phyloP scores from a whole-genome alignment of 2,888 invertebrate genomes.

The Drosophila multiciliata region DNA sequence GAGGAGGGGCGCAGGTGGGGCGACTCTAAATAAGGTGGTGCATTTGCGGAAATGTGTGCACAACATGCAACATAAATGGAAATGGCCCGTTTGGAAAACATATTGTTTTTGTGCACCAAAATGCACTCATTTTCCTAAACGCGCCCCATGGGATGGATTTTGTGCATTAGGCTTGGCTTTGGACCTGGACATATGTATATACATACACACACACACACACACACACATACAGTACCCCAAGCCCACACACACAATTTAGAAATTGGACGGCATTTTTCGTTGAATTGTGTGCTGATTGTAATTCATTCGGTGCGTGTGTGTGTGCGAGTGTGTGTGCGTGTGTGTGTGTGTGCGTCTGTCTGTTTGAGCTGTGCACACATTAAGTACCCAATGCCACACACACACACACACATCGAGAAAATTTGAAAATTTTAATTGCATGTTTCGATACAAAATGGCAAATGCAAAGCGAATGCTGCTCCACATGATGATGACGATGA shows the following conservation, averaged over 20 bases:
- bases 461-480: constrained; percentile 55
- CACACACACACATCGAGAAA: constrained; percentile 55
- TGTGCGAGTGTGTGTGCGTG: constrained; percentile 61
- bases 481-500: constrained; percentile 12
- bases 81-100: constrained; percentile 79
- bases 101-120: constrained; percentile 79
- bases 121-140: constrained; percentile 79
- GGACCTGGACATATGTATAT: constrained; percentile 2
- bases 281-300: constrained; percentile 82
- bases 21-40: constrained; percentile 29
- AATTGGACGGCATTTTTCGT: constrained; percentile 81
- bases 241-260: constrained; percentile 70
- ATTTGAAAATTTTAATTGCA: constrained; percentile 84
- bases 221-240: not conserved
- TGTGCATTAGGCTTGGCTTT: constrained; percentile 5
- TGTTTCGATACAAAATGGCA: constrained; percentile 82
- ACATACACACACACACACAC: not conserved
- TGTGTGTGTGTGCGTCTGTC: constrained; percentile 63
- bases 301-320: constrained; percentile 75
- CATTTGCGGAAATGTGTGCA: constrained; percentile 81
- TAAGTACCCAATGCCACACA: constrained; percentile 14
- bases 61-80: constrained; percentile 80
- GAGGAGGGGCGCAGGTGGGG: not conserved
- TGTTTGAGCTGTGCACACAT: constrained; percentile 64
- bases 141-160: constrained; percentile 62